phyloP scores from a whole-genome alignment of 2,113 vertebrate genomes.

The Nicator chloris region DNA sequence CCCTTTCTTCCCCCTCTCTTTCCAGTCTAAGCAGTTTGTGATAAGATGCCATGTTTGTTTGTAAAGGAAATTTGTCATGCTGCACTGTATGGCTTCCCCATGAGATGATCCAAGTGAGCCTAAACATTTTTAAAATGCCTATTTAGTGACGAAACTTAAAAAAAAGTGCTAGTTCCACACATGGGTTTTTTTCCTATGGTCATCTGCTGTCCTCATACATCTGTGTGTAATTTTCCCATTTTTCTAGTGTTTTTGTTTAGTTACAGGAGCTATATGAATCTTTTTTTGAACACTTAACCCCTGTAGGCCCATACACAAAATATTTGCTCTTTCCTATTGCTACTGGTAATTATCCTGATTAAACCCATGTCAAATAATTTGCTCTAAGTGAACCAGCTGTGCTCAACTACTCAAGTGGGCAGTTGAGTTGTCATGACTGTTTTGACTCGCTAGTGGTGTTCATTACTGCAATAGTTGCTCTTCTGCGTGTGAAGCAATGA shows the following conservation, averaged over 20 bases:
- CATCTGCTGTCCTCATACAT: background rate
- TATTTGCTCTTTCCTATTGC: background rate
- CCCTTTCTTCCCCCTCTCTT: background rate
- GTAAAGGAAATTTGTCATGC: background rate
- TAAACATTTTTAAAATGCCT: background rate
- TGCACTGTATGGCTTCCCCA: background rate
- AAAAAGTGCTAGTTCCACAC: background rate
- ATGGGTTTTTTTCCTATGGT: background rate
- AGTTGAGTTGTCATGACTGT: background rate
- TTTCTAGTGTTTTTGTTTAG: constrained; percentile 12
- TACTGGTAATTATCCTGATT: background rate
- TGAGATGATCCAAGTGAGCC: background rate
- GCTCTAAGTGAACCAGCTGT: background rate
- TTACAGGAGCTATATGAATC: background rate
- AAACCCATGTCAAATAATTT: background rate
- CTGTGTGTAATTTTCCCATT: background rate
- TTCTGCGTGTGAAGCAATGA: background rate
- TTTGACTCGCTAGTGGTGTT: background rate
- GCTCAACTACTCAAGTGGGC: background rate
- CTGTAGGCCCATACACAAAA: background rate
- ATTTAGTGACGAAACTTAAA: background rate
- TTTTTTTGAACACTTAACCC: background rate
- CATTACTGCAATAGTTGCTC: background rate
- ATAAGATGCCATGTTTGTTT: background rate
- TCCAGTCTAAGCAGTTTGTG: background rate